Evolutionary conservation across 2,113 vertebrate species (phyloP).

Genomic region (Pantherophis guttatus): DNA sequence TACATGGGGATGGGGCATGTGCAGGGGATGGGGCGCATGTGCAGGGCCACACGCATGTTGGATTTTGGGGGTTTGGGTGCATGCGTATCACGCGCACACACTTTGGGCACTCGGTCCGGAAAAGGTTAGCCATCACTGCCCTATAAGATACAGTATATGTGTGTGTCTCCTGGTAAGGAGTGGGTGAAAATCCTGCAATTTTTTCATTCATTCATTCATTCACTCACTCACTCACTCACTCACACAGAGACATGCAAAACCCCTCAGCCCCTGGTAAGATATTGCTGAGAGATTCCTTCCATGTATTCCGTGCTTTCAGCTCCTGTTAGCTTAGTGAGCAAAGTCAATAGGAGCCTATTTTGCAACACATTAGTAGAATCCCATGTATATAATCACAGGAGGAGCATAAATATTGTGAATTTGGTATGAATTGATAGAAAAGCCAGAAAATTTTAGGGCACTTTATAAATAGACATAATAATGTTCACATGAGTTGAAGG

Average conservation of each 20-base stretch:
- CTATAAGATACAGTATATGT: neutral
- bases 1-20: too few relatives aligned
- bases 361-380: neutral
- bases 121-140: too few relatives aligned
- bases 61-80: too few relatives aligned
- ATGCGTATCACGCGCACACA: too few relatives aligned
- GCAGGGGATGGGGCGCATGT: too few relatives aligned
- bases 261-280: neutral
- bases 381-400: neutral
- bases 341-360: neutral
- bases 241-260: neutral
- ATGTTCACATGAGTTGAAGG: neutral
- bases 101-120: too few relatives aligned
- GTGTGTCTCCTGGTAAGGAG: neutral
- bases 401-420: neutral
- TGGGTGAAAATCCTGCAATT: neutral
- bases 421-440: too few relatives aligned
- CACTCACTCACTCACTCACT: neutral
- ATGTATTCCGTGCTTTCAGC: neutral
- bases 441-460: neutral
- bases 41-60: too few relatives aligned
- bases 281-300: neutral
- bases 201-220: neutral
- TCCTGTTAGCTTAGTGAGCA: neutral
- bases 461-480: neutral